Evolutionary conservation across 2,888 invertebrate genomes (phyloP).

Genomic region (Apeira syringaria): DNA sequence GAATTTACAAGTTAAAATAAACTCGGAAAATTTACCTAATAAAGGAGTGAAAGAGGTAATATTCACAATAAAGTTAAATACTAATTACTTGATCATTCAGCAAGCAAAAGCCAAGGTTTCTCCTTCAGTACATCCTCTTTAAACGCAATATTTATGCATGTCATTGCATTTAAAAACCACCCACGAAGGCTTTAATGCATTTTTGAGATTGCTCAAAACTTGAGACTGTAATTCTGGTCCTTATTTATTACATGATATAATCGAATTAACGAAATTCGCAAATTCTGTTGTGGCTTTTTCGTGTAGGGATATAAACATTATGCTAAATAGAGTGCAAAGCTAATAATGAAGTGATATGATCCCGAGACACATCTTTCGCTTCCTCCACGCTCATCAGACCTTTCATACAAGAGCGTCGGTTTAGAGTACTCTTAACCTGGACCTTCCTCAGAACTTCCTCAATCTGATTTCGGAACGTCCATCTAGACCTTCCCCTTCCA

Average conservation of each 20-base stretch:
- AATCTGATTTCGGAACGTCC: no score
- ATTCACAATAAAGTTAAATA: background rate
- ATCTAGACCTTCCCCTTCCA: no score
- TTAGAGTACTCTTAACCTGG: no score
- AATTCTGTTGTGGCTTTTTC: conserved; percentile 35
- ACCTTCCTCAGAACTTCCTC: no score
- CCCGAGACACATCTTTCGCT: no score
- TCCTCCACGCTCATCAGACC: no score
- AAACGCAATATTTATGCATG: conserved; percentile 33
- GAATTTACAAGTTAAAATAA: no score
- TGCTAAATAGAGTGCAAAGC: conserved; percentile 30
- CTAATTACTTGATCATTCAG: conserved; percentile 29
- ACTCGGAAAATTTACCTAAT: background rate
- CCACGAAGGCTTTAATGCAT: conserved; percentile 44
- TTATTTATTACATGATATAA: conserved; percentile 42
- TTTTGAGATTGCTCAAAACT: conserved; percentile 33
- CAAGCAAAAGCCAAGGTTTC: conserved; percentile 32
- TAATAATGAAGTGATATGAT: conserved; percentile 6
- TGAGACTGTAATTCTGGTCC: conserved; percentile 35
- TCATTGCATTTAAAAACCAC: conserved; percentile 39
- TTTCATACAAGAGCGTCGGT: no score
- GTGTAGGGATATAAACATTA: conserved; percentile 35
- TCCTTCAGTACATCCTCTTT: conserved; percentile 10
- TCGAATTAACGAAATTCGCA: conserved; percentile 43
- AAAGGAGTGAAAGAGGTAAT: background rate